Evolutionary conservation across 1,140 invertebrate genomes (phyloP).

Genomic region (Eumaeus atala): DNA sequence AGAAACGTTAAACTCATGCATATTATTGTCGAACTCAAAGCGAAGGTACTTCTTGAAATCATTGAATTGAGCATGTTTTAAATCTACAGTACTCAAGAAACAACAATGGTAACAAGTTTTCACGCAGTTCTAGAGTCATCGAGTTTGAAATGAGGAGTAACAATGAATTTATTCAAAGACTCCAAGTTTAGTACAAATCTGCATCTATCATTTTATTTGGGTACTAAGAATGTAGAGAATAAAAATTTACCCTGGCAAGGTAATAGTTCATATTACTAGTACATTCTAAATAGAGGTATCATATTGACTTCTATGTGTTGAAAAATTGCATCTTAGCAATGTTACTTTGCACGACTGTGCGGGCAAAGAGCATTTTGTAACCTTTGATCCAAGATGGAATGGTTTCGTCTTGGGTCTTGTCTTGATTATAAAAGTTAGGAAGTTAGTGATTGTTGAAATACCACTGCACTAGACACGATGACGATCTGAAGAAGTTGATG

Average conservation of each 20-base stretch:
- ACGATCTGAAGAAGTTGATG: background rate
- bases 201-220: slow-evolving; percentile 26
- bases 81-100: too few species aligned
- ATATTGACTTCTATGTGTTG: slow-evolving; percentile 9
- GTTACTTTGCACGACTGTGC: slow-evolving; percentile 14
- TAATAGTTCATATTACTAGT: slow-evolving; percentile 18
- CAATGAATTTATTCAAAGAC: too few species aligned
- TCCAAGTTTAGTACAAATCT: slow-evolving; percentile 14
- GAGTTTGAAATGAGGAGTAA: too few species aligned
- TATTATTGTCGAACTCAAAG: too few species aligned
- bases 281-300: slow-evolving; percentile 3
- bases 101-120: too few species aligned
- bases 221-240: slow-evolving; percentile 23
- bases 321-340: background rate
- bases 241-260: slow-evolving; percentile 22
- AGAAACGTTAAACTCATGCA: too few species aligned
- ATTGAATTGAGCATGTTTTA: too few species aligned
- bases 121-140: too few species aligned
- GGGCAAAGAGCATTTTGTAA: slow-evolving; percentile 23
- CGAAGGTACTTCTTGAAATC: too few species aligned
- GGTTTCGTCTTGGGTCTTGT: slow-evolving; percentile 15
- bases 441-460: too few species aligned
- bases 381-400: slow-evolving; percentile 24
- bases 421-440: slow-evolving; percentile 13
- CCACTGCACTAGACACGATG: slow-evolving; percentile 4